A percentile compares a stretch with the other conserved stretches of the same genome.
phyloP scores from a whole-genome alignment of 2,888 invertebrate genomes.

The Amphipoea oculea region DNA sequence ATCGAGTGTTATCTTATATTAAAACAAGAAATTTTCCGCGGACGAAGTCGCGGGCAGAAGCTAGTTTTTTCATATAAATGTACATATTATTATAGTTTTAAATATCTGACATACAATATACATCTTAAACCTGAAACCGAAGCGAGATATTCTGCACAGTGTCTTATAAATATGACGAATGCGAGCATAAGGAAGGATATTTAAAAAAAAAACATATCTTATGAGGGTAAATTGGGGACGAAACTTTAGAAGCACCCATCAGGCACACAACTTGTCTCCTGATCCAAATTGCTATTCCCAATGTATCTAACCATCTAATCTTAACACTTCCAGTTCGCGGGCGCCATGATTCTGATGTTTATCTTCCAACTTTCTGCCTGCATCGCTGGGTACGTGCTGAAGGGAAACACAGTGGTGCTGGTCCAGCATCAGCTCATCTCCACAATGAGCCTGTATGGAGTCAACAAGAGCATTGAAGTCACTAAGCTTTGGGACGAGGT shows the following conservation, averaged over 20 bases:
- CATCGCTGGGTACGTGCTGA: constrained; percentile 93
- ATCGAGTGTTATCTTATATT: no score
- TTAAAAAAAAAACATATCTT: background rate
- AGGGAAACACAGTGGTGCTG: constrained; percentile 88
- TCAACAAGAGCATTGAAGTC: constrained; percentile 78
- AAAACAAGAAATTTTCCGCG: no score
- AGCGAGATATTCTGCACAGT: background rate
- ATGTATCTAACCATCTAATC: background rate
- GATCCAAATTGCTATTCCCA: background rate
- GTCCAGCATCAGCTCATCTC: constrained; percentile 88
- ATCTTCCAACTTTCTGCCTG: constrained; percentile 94
- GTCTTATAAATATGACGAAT: background rate
- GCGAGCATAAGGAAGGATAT: background rate
- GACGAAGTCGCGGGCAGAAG: no score
- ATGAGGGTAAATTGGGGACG: background rate
- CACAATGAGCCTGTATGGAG: constrained; percentile 87
- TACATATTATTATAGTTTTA: no score
- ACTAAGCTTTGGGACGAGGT: constrained; percentile 91
- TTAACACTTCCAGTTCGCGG: constrained; percentile 90
- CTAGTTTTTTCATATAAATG: no score
- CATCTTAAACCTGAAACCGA: no score
- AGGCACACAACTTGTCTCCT: no score
- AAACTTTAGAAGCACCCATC: background rate
- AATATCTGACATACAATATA: no score
- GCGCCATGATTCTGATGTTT: constrained; percentile 92